A percentile compares a stretch with the other conserved stretches of the same genome.
Evolutionary conservation across 2,797 vertebrate genomes (phyloP).

Genomic region (Hafferia zeledoni): DNA sequence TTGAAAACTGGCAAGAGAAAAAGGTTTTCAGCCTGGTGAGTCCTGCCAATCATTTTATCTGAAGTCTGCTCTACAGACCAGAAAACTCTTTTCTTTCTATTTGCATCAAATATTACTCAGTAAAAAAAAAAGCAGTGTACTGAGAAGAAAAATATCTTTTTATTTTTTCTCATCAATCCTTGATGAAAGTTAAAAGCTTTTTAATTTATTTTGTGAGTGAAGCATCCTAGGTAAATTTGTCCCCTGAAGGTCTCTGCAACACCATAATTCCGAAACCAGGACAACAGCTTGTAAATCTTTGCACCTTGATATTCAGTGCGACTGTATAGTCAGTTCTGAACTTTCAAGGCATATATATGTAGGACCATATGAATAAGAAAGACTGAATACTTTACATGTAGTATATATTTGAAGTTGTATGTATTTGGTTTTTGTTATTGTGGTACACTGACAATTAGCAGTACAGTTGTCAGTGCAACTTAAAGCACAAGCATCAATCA

Average conservation of each 20-base stretch:
- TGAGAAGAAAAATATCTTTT: neutral
- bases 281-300: conserved; percentile 1
- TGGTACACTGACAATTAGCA: neutral
- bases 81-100: neutral
- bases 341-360: neutral
- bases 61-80: neutral
- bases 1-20: neutral
- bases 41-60: neutral
- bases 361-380: neutral
- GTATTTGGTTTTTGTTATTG: neutral
- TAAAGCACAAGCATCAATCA: neutral
- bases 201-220: neutral
- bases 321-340: neutral
- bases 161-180: neutral
- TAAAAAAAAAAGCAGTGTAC: neutral
- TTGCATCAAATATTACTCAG: neutral
- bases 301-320: neutral
- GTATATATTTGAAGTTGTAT: neutral
- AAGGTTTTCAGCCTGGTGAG: neutral
- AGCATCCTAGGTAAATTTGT: neutral
- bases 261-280: neutral
- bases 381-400: neutral
- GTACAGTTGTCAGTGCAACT: neutral
- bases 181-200: neutral
- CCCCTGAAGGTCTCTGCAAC: neutral